Percentiles rank a stretch among this genome's conserved stretches.
These are phyloP conservation scores for Chydorus sphaericus DNA, from an alignment of 2,888 invertebrate species.

Conservation along the genomic window DNA sequence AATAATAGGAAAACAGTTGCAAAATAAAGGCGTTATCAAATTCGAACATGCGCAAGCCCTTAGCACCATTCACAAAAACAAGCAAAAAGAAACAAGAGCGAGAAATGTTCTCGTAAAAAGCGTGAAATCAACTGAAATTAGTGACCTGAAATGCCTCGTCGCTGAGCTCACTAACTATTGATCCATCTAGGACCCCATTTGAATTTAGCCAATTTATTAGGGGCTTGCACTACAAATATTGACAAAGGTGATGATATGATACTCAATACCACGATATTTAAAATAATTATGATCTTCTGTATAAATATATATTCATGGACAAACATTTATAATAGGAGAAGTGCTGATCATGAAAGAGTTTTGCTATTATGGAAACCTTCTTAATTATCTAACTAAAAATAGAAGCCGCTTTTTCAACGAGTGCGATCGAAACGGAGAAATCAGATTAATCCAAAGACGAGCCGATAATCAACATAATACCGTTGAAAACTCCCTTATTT, in stretches of 20 bases:
- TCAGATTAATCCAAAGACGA: no score
- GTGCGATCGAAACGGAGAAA: no score
- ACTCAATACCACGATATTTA: no score
- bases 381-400: slow-evolving; percentile 81
- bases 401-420: no score
- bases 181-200: slow-evolving; percentile 85
- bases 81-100: slow-evolving; percentile 29
- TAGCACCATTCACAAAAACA: no score
- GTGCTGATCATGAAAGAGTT: slow-evolving; percentile 86
- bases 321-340: slow-evolving; percentile 54
- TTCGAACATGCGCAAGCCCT: background rate
- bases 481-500: no score
- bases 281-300: background rate
- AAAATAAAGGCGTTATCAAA: background rate
- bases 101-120: slow-evolving; percentile 87
- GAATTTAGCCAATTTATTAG: slow-evolving; percentile 86
- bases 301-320: background rate
- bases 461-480: no score
- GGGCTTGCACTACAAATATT: slow-evolving; percentile 83
- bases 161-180: slow-evolving; percentile 91
- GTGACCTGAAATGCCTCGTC: slow-evolving; percentile 69
- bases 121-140: slow-evolving; percentile 78
- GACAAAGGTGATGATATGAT: slow-evolving; percentile 62
- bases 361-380: slow-evolving; percentile 81
- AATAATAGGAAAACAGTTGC: background rate